phyloP scores from a whole-genome alignment of 2,888 invertebrate genomes.

The Ophion ventricosus region DNA sequence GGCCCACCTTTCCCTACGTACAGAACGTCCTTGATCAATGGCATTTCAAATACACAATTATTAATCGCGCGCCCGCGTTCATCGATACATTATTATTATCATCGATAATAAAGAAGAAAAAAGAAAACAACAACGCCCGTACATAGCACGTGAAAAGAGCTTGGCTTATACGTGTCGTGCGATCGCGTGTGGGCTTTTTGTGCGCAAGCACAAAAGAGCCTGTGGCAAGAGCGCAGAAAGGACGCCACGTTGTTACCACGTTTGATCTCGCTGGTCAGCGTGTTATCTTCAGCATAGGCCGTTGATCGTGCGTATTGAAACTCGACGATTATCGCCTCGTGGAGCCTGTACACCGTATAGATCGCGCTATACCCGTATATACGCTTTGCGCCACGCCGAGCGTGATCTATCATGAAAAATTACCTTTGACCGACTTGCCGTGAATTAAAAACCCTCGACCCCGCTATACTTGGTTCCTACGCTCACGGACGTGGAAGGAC shows the following conservation, averaged over 20 bases:
- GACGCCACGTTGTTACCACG: slow-evolving; percentile 76
- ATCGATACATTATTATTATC: neutral
- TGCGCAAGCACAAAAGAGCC: slow-evolving; percentile 50
- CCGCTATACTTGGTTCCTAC: slow-evolving; percentile 18
- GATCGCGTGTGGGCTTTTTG: slow-evolving; percentile 16
- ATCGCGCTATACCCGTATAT: slow-evolving; percentile 16
- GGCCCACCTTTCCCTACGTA: too few relatives aligned
- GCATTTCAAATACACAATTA: neutral
- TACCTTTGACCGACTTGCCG: slow-evolving; percentile 81
- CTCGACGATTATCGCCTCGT: slow-evolving; percentile 28
- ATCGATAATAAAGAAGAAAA: neutral
- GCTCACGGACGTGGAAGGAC: slow-evolving; percentile 1
- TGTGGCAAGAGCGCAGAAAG: slow-evolving; percentile 68
- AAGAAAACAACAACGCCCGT: too few relatives aligned
- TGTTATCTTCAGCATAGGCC: slow-evolving; percentile 77
- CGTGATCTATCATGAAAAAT: slow-evolving; percentile 83
- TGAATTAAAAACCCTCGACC: slow-evolving; percentile 69
- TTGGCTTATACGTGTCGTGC: too few relatives aligned
- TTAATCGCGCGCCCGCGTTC: too few relatives aligned
- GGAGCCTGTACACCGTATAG: neutral
- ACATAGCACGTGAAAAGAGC: too few relatives aligned
- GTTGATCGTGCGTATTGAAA: slow-evolving; percentile 71
- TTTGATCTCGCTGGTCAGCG: slow-evolving; percentile 80
- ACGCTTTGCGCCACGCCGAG: slow-evolving; percentile 77
- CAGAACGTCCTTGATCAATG: too few relatives aligned